A percentile compares a stretch with the other conserved stretches of the same genome.
phyloP scores from a whole-genome alignment of 2,113 vertebrate species.

The Vidua macroura region DNA sequence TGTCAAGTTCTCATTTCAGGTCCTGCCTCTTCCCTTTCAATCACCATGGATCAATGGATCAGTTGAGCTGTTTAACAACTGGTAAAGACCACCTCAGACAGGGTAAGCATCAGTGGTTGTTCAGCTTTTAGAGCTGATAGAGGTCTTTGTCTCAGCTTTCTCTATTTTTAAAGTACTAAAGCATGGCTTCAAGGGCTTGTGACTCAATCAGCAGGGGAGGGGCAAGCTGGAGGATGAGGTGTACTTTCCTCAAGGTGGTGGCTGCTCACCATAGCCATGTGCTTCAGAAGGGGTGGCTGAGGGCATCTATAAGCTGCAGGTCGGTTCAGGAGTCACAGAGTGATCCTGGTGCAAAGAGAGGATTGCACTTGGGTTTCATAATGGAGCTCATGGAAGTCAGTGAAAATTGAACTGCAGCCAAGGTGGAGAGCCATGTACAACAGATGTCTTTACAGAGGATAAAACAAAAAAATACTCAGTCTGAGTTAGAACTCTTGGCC shows the following conservation, averaged over 20 bases:
- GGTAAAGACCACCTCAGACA: not conserved
- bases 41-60: not conserved
- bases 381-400: slow-evolving; percentile 30
- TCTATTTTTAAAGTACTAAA: slow-evolving; percentile 15
- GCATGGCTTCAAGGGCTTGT: not conserved
- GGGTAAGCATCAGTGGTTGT: not conserved
- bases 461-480: slow-evolving; percentile 37
- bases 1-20: not conserved
- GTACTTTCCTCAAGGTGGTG: not conserved
- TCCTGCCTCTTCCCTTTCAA: not conserved
- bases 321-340: not conserved
- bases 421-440: slow-evolving; percentile 18
- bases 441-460: slow-evolving; percentile 51
- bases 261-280: not conserved
- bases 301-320: not conserved
- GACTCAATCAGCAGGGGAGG: not conserved
- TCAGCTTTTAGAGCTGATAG: not conserved
- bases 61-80: not conserved
- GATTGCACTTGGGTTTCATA: not conserved
- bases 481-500: slow-evolving; percentile 17
- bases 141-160: slow-evolving; percentile 3
- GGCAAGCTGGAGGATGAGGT: not conserved
- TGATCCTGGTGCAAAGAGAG: slow-evolving; percentile 4
- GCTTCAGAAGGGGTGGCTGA: not conserved
- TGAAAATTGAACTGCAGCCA: slow-evolving; percentile 16